Conservation (phyloP, 2,797 vertebrate genomes). For the Australoheros facetus region DNA sequence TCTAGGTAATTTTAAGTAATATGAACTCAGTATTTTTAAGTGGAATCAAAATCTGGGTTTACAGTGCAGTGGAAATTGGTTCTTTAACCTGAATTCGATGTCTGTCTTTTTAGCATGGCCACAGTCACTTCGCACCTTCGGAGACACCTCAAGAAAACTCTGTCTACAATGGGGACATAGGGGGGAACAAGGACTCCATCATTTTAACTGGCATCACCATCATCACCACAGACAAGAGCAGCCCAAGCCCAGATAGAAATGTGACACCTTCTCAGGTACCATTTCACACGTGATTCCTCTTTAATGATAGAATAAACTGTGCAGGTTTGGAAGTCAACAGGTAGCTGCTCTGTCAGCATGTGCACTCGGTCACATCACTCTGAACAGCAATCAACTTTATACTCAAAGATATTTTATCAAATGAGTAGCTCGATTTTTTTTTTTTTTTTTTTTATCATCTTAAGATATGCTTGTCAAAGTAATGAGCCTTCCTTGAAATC, state of each 20-base stretch:
- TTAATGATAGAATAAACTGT: not conserved
- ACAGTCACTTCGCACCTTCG: slow-evolving; percentile 71
- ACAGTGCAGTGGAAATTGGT: not conserved
- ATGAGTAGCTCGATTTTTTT: not conserved
- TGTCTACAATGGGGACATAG: slow-evolving; percentile 60
- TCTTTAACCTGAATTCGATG: not conserved
- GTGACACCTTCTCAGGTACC: slow-evolving; percentile 32
- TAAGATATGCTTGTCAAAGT: not conserved
- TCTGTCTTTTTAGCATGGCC: slow-evolving; percentile 67
- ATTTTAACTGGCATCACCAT: slow-evolving; percentile 61
- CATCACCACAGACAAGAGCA: slow-evolving; percentile 58
- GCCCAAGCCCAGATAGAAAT: slow-evolving; percentile 5
- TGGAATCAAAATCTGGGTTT: too few species aligned
- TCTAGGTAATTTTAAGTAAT: too few species aligned
- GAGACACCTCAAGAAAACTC: slow-evolving; percentile 56
- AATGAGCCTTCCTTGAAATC: fast-evolving
- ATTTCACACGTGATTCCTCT: not conserved
- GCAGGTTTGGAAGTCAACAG: not conserved
- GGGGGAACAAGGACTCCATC: slow-evolving; percentile 62
- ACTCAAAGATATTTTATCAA: not conserved
- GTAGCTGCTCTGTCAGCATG: not conserved
- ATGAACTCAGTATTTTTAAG: too few species aligned
- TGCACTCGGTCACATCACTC: not conserved
- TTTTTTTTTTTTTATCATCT: too few species aligned
- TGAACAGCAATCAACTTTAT: not conserved